Base-by-base conservation (phyloP, 2,888 invertebrate species). In the Lasioglossum morio region DNA sequence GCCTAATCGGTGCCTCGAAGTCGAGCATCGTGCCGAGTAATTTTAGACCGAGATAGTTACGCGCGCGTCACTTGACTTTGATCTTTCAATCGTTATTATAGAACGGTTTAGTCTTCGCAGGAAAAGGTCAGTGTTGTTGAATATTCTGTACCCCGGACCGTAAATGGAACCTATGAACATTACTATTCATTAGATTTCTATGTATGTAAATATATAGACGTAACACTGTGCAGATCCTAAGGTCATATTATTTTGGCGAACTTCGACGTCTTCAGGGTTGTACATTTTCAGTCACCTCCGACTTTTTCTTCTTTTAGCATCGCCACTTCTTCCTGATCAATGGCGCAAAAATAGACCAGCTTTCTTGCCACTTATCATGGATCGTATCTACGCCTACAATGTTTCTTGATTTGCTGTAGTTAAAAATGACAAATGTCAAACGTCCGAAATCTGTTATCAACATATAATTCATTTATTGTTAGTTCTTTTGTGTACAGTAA, bases 1-100 rank as follows among this genome's bases (percentile, higher is more conserved):
- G 16, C 46, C 40, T 43, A 57, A 7, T 14, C 46, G 46, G 34
- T 70, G 73, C 82, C 19, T 77, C 77, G 23, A 23, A 69, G 1
- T 4, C 10, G 23, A 4, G 4, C 34, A 19, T 27, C 16, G 4
- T 14, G 48, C 1, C 46, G 72, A 79, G 34, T 69, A 66, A 82
- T 82, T 81, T 60, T 23, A 69, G 27, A 23, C 7, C 57, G 19
- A 16, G 30, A 63, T 19, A 63, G 63, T 30, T 63, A 8, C 34
- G 63, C 30, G 63, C 19, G 63, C 30, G 63, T 63, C 63, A 30
- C 16, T 30, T 16, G 30, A 3, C 30, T 7, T 30, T 19, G 30
- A 63, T 30, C 14, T 63, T 63, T 30, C 30, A 5, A 30, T 63
- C 30, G 8, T 63, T 63, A 16, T 30, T 34, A 8, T 16, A 63